Conservation (phyloP, 2,113 vertebrate species). For the Vicugna pacos region DNA sequence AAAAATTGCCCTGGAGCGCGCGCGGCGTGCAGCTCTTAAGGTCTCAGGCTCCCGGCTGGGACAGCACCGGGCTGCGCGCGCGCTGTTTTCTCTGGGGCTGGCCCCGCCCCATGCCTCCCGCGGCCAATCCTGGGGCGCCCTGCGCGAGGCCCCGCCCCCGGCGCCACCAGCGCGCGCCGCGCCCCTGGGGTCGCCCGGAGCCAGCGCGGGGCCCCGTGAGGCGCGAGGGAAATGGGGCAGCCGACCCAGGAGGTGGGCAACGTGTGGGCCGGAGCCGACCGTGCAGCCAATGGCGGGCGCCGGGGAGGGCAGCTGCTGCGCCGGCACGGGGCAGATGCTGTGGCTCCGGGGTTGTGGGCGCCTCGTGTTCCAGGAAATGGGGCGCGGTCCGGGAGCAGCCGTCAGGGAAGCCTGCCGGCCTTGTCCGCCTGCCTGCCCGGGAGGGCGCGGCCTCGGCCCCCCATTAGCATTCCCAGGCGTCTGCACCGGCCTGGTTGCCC, state of each 20-base stretch:
- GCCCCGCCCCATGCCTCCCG: background rate
- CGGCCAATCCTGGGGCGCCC: slow-evolving; percentile 58
- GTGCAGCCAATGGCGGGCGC: background rate
- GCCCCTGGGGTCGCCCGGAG: background rate
- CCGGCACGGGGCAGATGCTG: background rate
- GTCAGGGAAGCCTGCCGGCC: background rate
- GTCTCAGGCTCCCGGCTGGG: background rate
- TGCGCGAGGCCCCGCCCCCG: slow-evolving; percentile 58
- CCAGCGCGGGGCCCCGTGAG: background rate
- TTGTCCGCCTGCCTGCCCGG: no score
- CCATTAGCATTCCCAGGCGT: accelerated
- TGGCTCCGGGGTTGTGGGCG: background rate
- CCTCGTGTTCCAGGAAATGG: background rate
- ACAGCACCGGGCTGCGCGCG: background rate
- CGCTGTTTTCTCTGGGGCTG: background rate
- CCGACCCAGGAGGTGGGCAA: background rate
- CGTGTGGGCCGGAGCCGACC: background rate
- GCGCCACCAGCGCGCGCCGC: background rate
- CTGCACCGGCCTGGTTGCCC: background rate
- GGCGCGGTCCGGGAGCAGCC: background rate
- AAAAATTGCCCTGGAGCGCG: accelerated
- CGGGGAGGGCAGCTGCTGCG: background rate
- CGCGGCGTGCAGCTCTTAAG: accelerated
- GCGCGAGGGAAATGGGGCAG: background rate
- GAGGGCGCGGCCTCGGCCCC: background rate